Evolutionary conservation across 1,140 invertebrate genomes (phyloP).

Genomic region (Pogonus chalceus): DNA sequence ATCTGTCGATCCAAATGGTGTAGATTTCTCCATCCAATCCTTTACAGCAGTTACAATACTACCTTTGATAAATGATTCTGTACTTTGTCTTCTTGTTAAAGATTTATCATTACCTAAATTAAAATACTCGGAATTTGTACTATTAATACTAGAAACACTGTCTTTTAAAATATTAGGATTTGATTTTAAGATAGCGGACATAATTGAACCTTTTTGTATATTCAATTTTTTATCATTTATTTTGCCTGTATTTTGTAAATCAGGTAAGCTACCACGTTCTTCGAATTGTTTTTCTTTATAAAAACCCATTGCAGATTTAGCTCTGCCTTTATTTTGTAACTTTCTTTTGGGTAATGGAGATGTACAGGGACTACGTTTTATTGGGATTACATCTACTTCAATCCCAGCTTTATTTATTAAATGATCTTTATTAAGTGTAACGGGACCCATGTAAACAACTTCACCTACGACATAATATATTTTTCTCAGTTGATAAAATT

Average conservation of each 20-base stretch:
- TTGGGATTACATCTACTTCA: constrained; percentile 33
- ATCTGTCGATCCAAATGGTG: constrained; percentile 24
- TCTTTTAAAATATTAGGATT: constrained; percentile 25
- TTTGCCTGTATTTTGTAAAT: constrained; percentile 19
- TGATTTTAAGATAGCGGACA: constrained; percentile 25
- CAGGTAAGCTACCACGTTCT: constrained; percentile 29
- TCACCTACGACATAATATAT: constrained; percentile 12
- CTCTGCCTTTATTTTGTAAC: constrained; percentile 20
- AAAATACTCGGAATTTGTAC: constrained; percentile 22
- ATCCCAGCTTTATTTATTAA: constrained; percentile 33
- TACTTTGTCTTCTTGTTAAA: constrained; percentile 14
- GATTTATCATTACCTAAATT: background rate
- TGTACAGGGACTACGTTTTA: constrained; percentile 29
- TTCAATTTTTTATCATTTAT: background rate
- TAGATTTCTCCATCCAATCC: constrained; percentile 27
- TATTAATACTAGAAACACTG: constrained; percentile 15
- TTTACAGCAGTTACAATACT: constrained; percentile 28
- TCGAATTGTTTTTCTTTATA: constrained; percentile 16
- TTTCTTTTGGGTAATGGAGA: constrained; percentile 26
- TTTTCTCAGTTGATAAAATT: too few relatives aligned
- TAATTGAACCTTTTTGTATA: constrained; percentile 18
- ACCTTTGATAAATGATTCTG: constrained; percentile 26
- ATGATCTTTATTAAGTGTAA: constrained; percentile 36
- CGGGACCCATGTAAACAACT: constrained; percentile 33
- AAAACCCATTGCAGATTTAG: constrained; percentile 29